Percentiles rank a stretch among this genome's conserved stretches.
Evolutionary conservation across 2,888 invertebrate species (phyloP).

Genomic region (Amphipoea lucens): DNA sequence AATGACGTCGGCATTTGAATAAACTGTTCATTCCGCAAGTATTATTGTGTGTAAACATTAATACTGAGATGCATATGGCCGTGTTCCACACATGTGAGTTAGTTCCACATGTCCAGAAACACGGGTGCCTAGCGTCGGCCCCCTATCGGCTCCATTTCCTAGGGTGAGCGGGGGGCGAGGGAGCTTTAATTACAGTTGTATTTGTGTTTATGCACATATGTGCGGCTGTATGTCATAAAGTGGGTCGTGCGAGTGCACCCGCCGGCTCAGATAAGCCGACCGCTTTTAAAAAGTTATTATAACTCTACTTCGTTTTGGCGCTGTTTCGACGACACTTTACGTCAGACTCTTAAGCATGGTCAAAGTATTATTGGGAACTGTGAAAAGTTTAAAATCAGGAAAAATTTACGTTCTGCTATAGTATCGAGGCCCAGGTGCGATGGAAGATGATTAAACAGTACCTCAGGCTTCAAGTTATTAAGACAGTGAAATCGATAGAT

Average conservation of each 20-base stretch:
- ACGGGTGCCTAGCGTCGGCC: constrained; percentile 52
- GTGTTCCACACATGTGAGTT: constrained; percentile 46
- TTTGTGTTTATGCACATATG: constrained; percentile 74
- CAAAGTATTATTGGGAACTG: constrained; percentile 40
- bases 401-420: constrained; percentile 30
- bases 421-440: constrained; percentile 38
- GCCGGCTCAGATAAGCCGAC: constrained; percentile 76
- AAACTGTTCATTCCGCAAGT: constrained; percentile 63
- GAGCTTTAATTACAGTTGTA: constrained; percentile 76
- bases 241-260: constrained; percentile 80
- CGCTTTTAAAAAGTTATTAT: constrained; percentile 76
- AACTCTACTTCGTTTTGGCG: constrained; percentile 68
- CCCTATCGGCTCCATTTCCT: constrained; percentile 64
- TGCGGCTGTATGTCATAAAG: constrained; percentile 74
- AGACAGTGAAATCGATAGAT: constrained; percentile 54
- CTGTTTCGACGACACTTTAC: constrained; percentile 46
- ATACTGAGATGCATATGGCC: constrained; percentile 50
- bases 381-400: constrained; percentile 15
- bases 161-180: constrained; percentile 66
- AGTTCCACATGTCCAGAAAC: constrained; percentile 58
- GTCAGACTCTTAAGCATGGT: constrained; percentile 42
- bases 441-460: constrained; percentile 45
- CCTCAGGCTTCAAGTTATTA: constrained; percentile 37
- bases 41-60: constrained; percentile 59
- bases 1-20: constrained; percentile 60